phyloP scores from a whole-genome alignment of 2,113 vertebrate genomes.

The Ctenodactylus gundi region DNA sequence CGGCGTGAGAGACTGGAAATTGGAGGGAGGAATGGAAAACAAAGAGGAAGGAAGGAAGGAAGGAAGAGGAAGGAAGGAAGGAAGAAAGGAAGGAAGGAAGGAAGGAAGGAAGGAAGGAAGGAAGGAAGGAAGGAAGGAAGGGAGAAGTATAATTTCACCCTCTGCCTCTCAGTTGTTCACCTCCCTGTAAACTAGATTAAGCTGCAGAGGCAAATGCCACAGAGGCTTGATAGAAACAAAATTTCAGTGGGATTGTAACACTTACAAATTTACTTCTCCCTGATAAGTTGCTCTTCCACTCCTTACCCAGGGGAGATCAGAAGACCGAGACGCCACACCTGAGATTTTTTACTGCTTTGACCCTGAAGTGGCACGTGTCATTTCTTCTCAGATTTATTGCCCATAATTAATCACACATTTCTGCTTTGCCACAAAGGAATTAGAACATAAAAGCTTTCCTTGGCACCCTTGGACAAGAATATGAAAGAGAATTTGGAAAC shows the following conservation, averaged over 20 bases:
- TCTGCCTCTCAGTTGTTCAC: neutral
- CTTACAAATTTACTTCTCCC: neutral
- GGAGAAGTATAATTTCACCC: neutral
- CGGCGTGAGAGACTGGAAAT: too few species aligned
- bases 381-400: slow-evolving; percentile 5
- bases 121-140: too few species aligned
- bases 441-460: slow-evolving; percentile 5
- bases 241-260: neutral
- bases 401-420: neutral
- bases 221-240: neutral
- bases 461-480: neutral
- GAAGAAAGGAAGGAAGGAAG: too few species aligned
- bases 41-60: too few species aligned
- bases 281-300: neutral
- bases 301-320: neutral
- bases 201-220: neutral
- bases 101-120: too few species aligned
- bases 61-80: too few species aligned
- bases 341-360: neutral
- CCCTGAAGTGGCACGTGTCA: neutral
- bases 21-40: too few species aligned
- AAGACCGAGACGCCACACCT: neutral
- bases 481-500: slow-evolving; percentile 9
- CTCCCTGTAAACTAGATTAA: neutral
- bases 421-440: neutral